These are phyloP conservation scores for Mystacornis crossleyi DNA, from an alignment of 2,113 vertebrate genomes.

Conservation along the genomic window DNA sequence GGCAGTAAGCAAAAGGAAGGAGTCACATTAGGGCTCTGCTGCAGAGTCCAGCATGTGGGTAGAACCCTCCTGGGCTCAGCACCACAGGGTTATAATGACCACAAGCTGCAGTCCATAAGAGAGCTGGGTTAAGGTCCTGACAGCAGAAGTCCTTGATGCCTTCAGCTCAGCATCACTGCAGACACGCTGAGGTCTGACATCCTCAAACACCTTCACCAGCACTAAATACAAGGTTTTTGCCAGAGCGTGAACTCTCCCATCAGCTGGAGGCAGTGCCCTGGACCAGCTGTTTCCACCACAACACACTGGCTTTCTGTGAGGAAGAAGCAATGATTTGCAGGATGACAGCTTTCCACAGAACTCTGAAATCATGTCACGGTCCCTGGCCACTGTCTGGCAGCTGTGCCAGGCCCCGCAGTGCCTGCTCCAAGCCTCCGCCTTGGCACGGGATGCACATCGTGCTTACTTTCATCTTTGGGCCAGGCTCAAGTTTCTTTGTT, in stretches of 20 bases:
- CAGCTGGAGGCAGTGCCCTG: neutral
- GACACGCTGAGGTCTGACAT: neutral
- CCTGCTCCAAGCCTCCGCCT: neutral
- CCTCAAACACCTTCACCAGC: neutral
- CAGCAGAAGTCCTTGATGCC: neutral
- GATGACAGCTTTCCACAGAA: neutral
- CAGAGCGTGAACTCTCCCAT: neutral
- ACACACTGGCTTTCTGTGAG: neutral
- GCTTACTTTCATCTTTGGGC: neutral
- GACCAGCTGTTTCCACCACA: neutral
- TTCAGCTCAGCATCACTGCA: neutral
- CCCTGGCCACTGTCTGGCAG: neutral
- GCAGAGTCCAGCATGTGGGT: rapidly evolving
- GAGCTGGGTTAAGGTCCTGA: neutral
- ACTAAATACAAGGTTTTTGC: neutral
- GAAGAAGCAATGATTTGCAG: neutral
- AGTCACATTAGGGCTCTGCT: neutral
- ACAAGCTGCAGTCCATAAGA: neutral
- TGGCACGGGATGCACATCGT: rapidly evolving
- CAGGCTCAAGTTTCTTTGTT: neutral
- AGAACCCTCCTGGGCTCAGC: neutral
- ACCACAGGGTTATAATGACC: neutral
- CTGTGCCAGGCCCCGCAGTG: neutral
- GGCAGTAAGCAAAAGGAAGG: neutral
- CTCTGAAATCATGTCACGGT: rapidly evolving